Conservation (phyloP, 2,797 vertebrate species). For the Choloepus didactylus region DNA sequence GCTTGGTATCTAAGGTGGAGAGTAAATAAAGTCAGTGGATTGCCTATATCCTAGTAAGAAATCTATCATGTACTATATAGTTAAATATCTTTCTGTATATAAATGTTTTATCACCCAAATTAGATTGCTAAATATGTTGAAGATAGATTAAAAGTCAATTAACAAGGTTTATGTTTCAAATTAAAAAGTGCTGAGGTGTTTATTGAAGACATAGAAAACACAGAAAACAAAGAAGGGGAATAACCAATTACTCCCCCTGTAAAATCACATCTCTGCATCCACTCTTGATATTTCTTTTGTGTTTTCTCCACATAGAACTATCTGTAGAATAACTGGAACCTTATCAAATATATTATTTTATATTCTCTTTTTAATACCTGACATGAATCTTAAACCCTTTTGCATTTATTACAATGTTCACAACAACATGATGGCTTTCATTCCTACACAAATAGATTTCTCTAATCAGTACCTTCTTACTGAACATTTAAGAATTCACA, state of each 20-base stretch:
- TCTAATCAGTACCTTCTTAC: neutral
- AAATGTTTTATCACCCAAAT: conserved; percentile 53
- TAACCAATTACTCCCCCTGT: neutral
- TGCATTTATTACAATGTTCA: conserved; percentile 33
- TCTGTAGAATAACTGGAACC: conserved; percentile 9
- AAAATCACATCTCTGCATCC: neutral
- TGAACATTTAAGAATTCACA: conserved; percentile 12
- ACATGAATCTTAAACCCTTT: conserved; percentile 33
- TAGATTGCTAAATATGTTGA: conserved; percentile 18
- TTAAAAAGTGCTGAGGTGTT: conserved; percentile 18
- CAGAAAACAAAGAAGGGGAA: conserved; percentile 52
- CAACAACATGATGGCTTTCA: conserved; percentile 41
- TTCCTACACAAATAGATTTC: neutral
- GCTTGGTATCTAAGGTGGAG: neutral
- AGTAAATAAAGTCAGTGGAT: conserved; percentile 32
- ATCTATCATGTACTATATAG: neutral
- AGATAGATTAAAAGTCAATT: conserved; percentile 52
- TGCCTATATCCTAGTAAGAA: neutral
- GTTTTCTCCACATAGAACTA: neutral
- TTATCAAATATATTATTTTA: conserved; percentile 41
- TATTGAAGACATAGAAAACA: neutral
- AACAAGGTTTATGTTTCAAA: conserved; percentile 28
- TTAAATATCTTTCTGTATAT: neutral
- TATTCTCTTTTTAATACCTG: conserved; percentile 40
- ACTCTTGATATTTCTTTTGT: conserved; percentile 11